Conservation (phyloP, 2,113 vertebrate genomes). For the Hydrochoerus hydrochaeris region DNA sequence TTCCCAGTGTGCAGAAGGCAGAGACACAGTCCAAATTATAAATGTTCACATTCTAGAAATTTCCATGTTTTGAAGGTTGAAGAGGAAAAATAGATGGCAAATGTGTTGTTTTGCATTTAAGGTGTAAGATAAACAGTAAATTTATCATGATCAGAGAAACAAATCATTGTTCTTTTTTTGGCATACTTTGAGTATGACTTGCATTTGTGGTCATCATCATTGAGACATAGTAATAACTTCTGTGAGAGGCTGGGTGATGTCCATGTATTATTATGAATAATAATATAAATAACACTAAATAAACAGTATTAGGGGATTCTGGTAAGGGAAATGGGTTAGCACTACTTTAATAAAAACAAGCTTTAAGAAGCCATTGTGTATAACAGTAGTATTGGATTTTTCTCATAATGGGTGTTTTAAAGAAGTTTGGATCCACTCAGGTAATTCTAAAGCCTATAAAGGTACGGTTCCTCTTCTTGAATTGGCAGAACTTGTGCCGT, state of each 20-base stretch:
- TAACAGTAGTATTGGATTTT: neutral
- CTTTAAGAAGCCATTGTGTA: neutral
- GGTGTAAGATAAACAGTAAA: neutral
- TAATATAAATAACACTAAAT: neutral
- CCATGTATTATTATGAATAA: neutral
- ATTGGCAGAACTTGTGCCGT: neutral
- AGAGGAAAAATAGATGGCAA: neutral
- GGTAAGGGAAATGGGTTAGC: neutral
- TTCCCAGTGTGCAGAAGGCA: neutral
- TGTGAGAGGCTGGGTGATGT: neutral
- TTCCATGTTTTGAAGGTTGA: neutral
- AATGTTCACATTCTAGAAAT: neutral
- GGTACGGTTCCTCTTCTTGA: neutral
- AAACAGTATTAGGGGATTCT: neutral
- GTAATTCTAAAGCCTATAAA: neutral
- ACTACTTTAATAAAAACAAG: neutral
- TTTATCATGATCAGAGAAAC: neutral
- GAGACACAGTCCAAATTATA: neutral
- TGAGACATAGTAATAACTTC: neutral
- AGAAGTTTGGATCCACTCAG: neutral
- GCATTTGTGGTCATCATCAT: neutral
- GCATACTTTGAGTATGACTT: neutral
- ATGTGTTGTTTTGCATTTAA: neutral
- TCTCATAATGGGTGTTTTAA: neutral
- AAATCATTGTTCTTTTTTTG: neutral